Percentiles rank a stretch among this genome's conserved stretches.
Conservation (phyloP, 2,797 vertebrate species). For the Aplochiton taeniatus region DNA sequence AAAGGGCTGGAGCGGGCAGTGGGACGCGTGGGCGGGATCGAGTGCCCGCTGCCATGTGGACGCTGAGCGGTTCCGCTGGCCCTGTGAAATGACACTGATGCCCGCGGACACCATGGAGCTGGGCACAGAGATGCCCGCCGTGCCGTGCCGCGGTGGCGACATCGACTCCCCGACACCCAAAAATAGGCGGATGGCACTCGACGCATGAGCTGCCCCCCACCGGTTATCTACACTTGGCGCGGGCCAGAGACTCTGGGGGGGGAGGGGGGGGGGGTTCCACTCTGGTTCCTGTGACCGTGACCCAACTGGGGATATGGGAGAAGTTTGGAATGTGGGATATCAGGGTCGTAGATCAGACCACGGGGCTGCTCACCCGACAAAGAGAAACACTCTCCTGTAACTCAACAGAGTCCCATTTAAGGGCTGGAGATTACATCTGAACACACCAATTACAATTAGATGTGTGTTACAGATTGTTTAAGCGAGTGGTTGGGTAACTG, state of each 20-base stretch:
- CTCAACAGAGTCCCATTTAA: constrained; percentile 65
- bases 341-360: constrained; percentile 60
- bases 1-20: constrained; percentile 63
- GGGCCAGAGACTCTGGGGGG: constrained; percentile 35
- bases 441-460: constrained; percentile 72
- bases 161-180: constrained; percentile 56
- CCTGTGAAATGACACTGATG: constrained; percentile 55
- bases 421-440: constrained; percentile 67
- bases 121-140: constrained; percentile 50
- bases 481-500: constrained; percentile 60
- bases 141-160: constrained; percentile 57
- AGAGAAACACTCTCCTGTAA: constrained; percentile 43
- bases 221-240: constrained; percentile 43
- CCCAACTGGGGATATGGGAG: constrained; percentile 52
- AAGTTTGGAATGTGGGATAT: constrained; percentile 70
- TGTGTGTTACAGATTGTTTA: constrained; percentile 68
- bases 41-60: constrained; percentile 78
- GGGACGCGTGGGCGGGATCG: constrained; percentile 64
- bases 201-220: constrained; percentile 52
- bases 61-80: constrained; percentile 50
- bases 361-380: constrained; percentile 39
- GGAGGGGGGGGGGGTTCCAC: constrained; percentile 45
- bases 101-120: constrained; percentile 59
- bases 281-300: constrained; percentile 51
- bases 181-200: constrained; percentile 56